Base-by-base conservation (phyloP, 2,797 vertebrate genomes). In the Coracias cyanogaster region DNA sequence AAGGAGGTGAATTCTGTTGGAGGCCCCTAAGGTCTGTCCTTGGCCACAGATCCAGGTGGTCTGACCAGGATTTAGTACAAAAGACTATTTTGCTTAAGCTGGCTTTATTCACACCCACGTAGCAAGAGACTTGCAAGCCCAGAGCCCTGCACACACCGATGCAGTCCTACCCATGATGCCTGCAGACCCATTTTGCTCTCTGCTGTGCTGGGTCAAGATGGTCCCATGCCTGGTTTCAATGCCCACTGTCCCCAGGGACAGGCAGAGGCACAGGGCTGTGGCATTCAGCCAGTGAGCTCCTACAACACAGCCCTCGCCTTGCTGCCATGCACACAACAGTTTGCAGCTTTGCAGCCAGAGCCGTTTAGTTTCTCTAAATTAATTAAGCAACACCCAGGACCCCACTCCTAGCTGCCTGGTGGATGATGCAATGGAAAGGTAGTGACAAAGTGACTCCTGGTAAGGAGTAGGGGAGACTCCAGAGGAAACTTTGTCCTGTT, bases 321-420 rank as follows among this genome's bases (percentile, higher is more conserved):
- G 19, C 62, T 72, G 76, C 33, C 2, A 0, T 7, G 37, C 76
- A 43, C 1, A 0, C 48, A 46, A 12, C 15, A 62, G 46, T 18
- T 65, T 43, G 15, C 67, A 77, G 62, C 5, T 25, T 58, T 48
- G 12, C 61, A 66, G 51, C 4, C 54, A 31, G 43, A 67, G 37
- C 4, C 29, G 46, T 98, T 96, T 96, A 93, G 94, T 93, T 85
- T 88, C 74, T 93, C 96, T 76, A n/a, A 79, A 94, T 82, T 35
- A 84, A 70, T 15, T 9, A 25, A 69, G 55, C 64, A 85, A 90
- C 95, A 96, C 91, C 97, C 94, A 89, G 87, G 87, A 96, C 86
- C 95, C 94, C 60, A 57, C 82, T 84, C 54, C 48, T 71, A 55
- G 76, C 89, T 89, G 31, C 28, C 84, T 70, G 62, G 57, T 5